phyloP scores from a whole-genome alignment of 2,113 vertebrate genomes.

The Lutjanus erythropterus region DNA sequence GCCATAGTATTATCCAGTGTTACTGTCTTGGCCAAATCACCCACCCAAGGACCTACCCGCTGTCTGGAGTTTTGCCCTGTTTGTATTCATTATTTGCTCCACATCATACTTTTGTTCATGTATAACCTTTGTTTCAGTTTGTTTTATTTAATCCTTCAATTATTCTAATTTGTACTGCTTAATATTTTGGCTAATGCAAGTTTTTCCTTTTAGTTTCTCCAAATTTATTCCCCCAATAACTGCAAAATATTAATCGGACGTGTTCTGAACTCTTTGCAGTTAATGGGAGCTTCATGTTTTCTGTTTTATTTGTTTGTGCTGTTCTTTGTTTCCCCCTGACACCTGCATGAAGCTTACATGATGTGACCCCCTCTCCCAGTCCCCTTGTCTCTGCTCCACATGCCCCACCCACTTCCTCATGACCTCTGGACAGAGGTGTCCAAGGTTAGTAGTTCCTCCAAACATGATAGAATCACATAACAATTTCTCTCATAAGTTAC shows the following conservation, averaged over 20 bases:
- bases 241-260: slow-evolving; percentile 9
- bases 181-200: neutral
- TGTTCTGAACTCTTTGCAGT: slow-evolving; percentile 1
- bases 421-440: slow-evolving; percentile 70
- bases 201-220: slow-evolving; percentile 2
- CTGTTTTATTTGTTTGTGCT: slow-evolving; percentile 27
- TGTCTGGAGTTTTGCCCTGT: neutral
- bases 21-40: neutral
- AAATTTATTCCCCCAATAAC: neutral
- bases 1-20: neutral
- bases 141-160: slow-evolving; percentile 6
- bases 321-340: slow-evolving; percentile 51
- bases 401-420: slow-evolving; percentile 80
- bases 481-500: neutral
- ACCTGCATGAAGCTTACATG: slow-evolving; percentile 76
- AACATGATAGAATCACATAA: neutral
- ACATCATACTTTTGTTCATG: slow-evolving; percentile 13
- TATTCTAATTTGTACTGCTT: neutral
- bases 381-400: slow-evolving; percentile 79
- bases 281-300: slow-evolving; percentile 36
- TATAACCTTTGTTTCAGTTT: neutral
- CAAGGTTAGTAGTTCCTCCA: slow-evolving; percentile 80
- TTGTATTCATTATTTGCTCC: neutral
- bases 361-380: slow-evolving; percentile 73
- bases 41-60: neutral